A percentile compares a stretch with the other conserved stretches of the same genome.
phyloP scores from a whole-genome alignment of 2,888 invertebrate genomes.

The Tubiluchus corallicola region DNA sequence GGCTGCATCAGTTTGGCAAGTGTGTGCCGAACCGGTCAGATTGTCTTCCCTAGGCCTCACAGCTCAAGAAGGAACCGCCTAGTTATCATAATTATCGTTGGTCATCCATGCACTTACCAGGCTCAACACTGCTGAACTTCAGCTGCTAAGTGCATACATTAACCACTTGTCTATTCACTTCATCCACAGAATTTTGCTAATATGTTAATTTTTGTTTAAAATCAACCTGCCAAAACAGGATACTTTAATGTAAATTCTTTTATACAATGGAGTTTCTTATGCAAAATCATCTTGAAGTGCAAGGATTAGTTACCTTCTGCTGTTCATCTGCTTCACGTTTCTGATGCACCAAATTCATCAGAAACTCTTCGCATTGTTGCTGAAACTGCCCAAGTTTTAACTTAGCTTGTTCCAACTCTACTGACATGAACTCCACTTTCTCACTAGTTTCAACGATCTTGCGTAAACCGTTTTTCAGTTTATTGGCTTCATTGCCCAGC shows the following conservation, averaged over 20 bases:
- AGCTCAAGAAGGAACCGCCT: too few species aligned
- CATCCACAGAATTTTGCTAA: neutral
- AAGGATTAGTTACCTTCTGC: constrained; percentile 37
- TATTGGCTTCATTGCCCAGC: constrained; percentile 51
- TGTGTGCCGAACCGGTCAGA: too few species aligned
- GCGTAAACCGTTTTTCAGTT: constrained; percentile 56
- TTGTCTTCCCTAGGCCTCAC: too few species aligned
- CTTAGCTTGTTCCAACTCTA: constrained; percentile 57
- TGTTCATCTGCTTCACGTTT: constrained; percentile 64
- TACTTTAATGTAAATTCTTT: constrained; percentile 10
- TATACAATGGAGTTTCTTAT: too few species aligned
- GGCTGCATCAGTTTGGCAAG: too few species aligned
- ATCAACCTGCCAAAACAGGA: neutral
- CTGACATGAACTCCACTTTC: constrained; percentile 63
- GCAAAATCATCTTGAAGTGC: too few species aligned
- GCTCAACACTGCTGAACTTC: too few species aligned
- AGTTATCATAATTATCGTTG: too few species aligned
- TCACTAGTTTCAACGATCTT: constrained; percentile 69
- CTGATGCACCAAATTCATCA: constrained; percentile 59
- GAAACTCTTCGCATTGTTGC: constrained; percentile 63
- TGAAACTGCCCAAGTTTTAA: constrained; percentile 46
- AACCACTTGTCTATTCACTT: too few species aligned
- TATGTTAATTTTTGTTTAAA: neutral
- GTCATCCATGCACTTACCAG: too few species aligned
- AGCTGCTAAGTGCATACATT: too few species aligned